phyloP scores from a whole-genome alignment of 1,140 invertebrate genomes.

The Ceratina australensis region DNA sequence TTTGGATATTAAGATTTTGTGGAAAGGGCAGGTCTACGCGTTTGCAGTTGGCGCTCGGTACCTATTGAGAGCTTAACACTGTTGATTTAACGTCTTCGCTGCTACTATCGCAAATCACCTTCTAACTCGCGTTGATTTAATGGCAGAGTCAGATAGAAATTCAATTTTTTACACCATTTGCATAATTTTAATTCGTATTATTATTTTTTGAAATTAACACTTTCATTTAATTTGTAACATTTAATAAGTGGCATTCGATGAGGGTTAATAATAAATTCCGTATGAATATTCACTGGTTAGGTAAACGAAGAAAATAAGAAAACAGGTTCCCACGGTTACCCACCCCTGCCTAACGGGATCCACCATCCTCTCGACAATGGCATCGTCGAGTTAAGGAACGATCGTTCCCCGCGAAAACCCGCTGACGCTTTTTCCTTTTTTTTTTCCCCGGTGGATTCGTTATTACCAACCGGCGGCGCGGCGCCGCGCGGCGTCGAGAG shows the following conservation, averaged over 20 bases:
- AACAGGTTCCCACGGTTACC: neutral
- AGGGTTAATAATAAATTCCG: too few species aligned
- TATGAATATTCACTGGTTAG: too few species aligned
- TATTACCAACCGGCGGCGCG: conserved; percentile 12
- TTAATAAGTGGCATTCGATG: too few species aligned
- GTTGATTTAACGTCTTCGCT: neutral
- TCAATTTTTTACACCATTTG: too few species aligned
- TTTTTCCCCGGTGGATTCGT: conserved; percentile 24
- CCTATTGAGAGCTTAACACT: neutral
- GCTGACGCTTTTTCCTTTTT: conserved; percentile 3
- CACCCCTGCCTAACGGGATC: neutral
- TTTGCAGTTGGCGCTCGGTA: neutral
- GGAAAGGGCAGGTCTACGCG: neutral
- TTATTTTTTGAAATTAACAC: too few species aligned
- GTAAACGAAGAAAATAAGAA: neutral
- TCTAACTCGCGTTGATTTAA: too few species aligned
- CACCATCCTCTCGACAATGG: neutral
- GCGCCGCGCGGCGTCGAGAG: conserved; percentile 6
- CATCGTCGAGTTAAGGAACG: conserved; percentile 15
- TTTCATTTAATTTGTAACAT: too few species aligned
- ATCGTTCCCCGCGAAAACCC: conserved; percentile 13
- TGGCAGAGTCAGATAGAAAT: too few species aligned
- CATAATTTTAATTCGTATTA: too few species aligned
- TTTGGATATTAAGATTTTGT: neutral
- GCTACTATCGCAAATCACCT: too few species aligned